A percentile compares a stretch with the other conserved stretches of the same genome.
phyloP scores from a whole-genome alignment of 2,888 invertebrate genomes.

The Andrena bucephala region DNA sequence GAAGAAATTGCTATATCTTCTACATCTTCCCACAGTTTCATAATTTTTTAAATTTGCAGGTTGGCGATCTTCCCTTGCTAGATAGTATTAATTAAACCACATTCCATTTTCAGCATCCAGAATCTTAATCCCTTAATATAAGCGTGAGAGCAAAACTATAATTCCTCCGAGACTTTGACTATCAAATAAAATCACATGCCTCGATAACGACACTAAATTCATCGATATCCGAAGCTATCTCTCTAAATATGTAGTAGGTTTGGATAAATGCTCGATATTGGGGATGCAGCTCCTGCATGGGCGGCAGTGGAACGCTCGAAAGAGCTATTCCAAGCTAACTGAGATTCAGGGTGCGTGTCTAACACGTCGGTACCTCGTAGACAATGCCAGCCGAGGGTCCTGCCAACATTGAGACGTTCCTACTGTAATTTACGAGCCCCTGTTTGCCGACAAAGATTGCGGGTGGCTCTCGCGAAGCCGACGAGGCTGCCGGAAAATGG shows the following conservation, averaged over 20 bases:
- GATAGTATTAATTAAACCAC: too few species aligned
- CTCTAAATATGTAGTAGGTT: background rate
- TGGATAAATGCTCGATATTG: background rate
- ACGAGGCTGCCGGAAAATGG: slow-evolving; percentile 58
- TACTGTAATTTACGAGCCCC: slow-evolving; percentile 75
- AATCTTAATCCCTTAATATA: too few species aligned
- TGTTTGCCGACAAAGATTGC: slow-evolving; percentile 81
- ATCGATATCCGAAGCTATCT: too few species aligned
- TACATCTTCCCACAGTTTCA: too few species aligned
- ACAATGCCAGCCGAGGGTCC: slow-evolving; percentile 58
- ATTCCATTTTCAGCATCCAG: too few species aligned
- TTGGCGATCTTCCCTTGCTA: too few species aligned
- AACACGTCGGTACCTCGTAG: slow-evolving; percentile 66
- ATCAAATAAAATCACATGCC: too few species aligned
- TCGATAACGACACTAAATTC: too few species aligned
- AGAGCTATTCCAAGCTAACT: slow-evolving; percentile 35
- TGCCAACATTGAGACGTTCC: slow-evolving; percentile 68
- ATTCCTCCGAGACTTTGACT: too few species aligned
- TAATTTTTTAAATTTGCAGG: too few species aligned
- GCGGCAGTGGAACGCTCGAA: background rate
- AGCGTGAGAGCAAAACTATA: too few species aligned
- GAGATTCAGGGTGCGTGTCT: slow-evolving; percentile 63
- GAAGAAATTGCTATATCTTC: too few species aligned
- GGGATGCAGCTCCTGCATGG: background rate
- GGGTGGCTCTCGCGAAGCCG: slow-evolving; percentile 76